These are phyloP conservation scores for Thymallus thymallus DNA, from an alignment of 2,113 vertebrate genomes.

Conservation along the genomic window DNA sequence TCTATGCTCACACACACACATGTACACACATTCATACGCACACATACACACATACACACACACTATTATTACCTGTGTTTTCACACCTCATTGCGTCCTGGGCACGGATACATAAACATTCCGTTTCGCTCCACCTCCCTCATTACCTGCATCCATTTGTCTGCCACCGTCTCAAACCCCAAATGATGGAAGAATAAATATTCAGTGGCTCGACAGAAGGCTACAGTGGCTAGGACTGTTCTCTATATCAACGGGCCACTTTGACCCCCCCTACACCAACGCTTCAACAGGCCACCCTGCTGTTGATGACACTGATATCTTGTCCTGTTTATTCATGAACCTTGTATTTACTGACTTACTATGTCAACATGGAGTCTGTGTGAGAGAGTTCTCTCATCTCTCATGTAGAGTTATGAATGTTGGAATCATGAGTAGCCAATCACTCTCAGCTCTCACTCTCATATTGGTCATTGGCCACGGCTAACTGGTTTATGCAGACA, in stretches of 20 bases:
- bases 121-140: slow-evolving; percentile 13
- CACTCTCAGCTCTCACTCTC: too few species aligned
- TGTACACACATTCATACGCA: slow-evolving; percentile 8
- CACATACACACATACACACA: slow-evolving; percentile 20
- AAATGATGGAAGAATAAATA: background rate
- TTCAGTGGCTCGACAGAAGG: too few species aligned
- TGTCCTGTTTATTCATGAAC: background rate
- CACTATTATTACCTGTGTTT: slow-evolving; percentile 11
- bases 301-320: background rate
- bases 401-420: background rate
- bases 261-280: background rate
- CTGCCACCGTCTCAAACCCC: background rate
- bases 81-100: slow-evolving; percentile 1
- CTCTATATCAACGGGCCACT: background rate
- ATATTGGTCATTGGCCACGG: too few species aligned
- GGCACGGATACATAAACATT: slow-evolving; percentile 22
- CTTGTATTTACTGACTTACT: too few species aligned
- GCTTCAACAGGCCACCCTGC: background rate
- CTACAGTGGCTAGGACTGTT: background rate
- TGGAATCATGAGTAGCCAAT: background rate
- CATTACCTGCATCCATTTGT: slow-evolving; percentile 14
- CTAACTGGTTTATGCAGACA: too few species aligned
- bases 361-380: too few species aligned
- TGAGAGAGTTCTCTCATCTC: background rate
- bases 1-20: background rate